phyloP scores from a whole-genome alignment of 2,888 invertebrate genomes.

The Lasioglossum leucozonium region DNA sequence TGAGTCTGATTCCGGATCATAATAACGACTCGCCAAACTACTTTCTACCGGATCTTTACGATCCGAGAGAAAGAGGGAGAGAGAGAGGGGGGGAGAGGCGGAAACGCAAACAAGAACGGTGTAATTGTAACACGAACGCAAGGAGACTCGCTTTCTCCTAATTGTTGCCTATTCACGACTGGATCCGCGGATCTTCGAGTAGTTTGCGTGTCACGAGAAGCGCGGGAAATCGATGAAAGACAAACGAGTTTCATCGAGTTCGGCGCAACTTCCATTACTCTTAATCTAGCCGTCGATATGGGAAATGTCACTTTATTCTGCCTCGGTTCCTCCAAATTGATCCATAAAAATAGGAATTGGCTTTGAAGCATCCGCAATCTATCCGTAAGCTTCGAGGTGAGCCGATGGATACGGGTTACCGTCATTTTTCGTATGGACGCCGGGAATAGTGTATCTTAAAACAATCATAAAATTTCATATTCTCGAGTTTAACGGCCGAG shows the following conservation, averaged over 20 bases:
- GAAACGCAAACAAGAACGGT: background rate
- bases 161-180: background rate
- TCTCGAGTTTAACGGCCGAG: conserved; percentile 4
- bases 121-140: background rate
- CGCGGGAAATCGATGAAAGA: background rate
- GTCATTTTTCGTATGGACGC: background rate
- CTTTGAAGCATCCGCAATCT: conserved; percentile 1
- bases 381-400: background rate
- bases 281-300: background rate
- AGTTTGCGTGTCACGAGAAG: background rate
- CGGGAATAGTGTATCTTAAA: background rate
- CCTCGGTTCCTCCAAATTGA: background rate
- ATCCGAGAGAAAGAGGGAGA: background rate
- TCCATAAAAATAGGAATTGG: background rate
- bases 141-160: background rate
- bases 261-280: background rate
- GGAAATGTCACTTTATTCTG: background rate
- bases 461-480: conserved; percentile 11
- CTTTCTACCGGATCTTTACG: background rate
- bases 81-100: no score
- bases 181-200: background rate
- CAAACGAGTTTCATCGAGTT: background rate
- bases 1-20: background rate
- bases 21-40: background rate
- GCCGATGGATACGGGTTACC: background rate